Conservation (phyloP, 2,888 invertebrate species). For the Metellina segmentata region DNA sequence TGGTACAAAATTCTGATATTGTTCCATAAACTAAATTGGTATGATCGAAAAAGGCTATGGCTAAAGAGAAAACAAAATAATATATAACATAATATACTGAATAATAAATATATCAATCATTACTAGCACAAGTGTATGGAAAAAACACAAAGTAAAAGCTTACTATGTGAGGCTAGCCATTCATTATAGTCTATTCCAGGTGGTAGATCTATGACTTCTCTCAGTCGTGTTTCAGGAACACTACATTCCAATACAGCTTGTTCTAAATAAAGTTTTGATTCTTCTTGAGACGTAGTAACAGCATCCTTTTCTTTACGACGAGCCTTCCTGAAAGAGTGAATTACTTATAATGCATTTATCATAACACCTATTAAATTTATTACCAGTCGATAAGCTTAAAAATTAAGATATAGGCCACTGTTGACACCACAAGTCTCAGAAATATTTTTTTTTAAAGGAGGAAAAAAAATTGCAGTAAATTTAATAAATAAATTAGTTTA, state of each 20-base stretch:
- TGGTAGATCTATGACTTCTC: constrained; percentile 95
- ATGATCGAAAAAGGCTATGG: constrained; percentile 98
- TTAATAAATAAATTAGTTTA: no score
- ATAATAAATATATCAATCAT: background rate
- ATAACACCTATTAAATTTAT: no score
- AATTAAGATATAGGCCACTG: no score
- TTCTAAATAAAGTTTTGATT: constrained; percentile 96
- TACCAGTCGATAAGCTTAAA: no score
- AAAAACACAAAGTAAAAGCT: constrained; percentile 81
- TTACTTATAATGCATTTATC: background rate
- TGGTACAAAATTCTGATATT: constrained; percentile 99
- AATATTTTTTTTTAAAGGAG: no score
- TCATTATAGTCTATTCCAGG: constrained; percentile 98
- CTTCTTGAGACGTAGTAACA: constrained; percentile 81
- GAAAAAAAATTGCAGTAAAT: no score
- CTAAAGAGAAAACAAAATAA: constrained; percentile 82
- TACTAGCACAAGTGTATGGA: constrained; percentile 11
- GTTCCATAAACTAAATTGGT: constrained; percentile 99
- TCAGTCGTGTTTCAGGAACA: constrained; percentile 95
- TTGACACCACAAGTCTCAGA: no score
- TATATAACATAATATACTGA: background rate
- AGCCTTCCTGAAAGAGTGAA: constrained; percentile 88
- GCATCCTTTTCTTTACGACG: constrained; percentile 95
- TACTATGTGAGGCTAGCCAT: constrained; percentile 99
- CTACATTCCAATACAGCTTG: constrained; percentile 96